Evolutionary conservation across 2,888 invertebrate species (phyloP), one percentile per base, ranked within the genome.

Genomic region (Willowsia nigromaculata): DNA sequence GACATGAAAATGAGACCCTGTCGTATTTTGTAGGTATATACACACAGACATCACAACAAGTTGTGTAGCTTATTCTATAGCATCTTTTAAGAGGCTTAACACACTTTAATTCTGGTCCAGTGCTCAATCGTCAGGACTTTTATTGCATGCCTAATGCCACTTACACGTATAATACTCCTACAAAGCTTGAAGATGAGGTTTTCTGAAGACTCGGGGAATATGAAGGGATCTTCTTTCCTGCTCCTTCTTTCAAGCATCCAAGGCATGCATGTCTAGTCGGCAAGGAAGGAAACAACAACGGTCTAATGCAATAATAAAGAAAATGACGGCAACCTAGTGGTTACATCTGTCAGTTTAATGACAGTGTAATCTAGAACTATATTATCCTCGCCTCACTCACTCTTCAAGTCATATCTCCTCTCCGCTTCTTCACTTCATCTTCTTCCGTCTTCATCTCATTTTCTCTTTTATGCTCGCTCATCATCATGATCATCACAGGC

Each of bases 271-370:
- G 30, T 78, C 37, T 53, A 56, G 78, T 30, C 78, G 78, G 78
- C 56, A 78, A 33, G 47, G 22, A 78, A 37, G 56, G 56, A 78
- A 78, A 53, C 53, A 78, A 78, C n/a, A n/a, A 78, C 33, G 78
- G 22, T 22, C 53, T 78, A 81, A 81, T 62, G 81, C 62, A 81
- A 81, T 81, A 81, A 81, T 62, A 81, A 62, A 81, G 81, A 62
- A 81, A 62, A 43, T 22, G 81, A 84, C 71, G 59, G 56, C n/a
- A 83, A 83, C 59, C 71, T 83, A 56, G 88, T 88, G 88, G 88
- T 88, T 88, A 88, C 88, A 88, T 88, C 88, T 88, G 88, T 88
- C 88, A 88, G 88, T 88, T 85, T 88, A 88, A 88, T 88, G 88
- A 88, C 88, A 88, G 88, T 88, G 88, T 78, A 88, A 88, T 88